These are phyloP conservation scores for Netelia virgata DNA, from an alignment of 2,888 invertebrate species.

Conservation along the genomic window DNA sequence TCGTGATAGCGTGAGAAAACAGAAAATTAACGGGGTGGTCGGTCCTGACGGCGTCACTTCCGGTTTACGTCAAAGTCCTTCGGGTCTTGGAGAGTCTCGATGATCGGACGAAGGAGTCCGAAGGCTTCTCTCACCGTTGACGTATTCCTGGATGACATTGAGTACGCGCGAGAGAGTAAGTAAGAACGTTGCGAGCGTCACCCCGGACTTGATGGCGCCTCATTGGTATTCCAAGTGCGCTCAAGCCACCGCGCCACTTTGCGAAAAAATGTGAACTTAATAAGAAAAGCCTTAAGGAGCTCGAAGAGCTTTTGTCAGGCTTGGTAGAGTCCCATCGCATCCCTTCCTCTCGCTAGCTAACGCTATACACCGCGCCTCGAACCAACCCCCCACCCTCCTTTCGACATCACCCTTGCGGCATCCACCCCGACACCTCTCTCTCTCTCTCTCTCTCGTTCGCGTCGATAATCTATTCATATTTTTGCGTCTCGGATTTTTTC, in stretches of 20 bases:
- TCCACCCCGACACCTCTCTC: slow-evolving; percentile 42
- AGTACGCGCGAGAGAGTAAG: slow-evolving; percentile 32
- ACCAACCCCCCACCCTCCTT: slow-evolving; percentile 9
- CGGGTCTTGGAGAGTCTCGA: slow-evolving; percentile 53
- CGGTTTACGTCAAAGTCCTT: slow-evolving; percentile 60
- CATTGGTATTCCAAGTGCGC: slow-evolving; percentile 83
- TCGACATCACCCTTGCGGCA: slow-evolving; percentile 46
- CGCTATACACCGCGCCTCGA: slow-evolving; percentile 8
- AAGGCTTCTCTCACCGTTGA: slow-evolving; percentile 65
- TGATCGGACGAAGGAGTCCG: slow-evolving; percentile 62
- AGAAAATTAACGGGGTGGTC: background rate
- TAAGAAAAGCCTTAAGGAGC: slow-evolving; percentile 83
- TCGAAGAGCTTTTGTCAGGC: slow-evolving; percentile 80
- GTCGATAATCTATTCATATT: slow-evolving; percentile 79
- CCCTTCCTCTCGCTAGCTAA: slow-evolving; percentile 49
- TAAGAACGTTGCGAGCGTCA: slow-evolving; percentile 72
- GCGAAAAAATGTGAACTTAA: slow-evolving; percentile 84
- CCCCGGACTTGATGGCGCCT: slow-evolving; percentile 73
- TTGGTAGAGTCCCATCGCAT: slow-evolving; percentile 65
- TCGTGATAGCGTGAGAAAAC: background rate
- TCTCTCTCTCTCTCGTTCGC: slow-evolving; percentile 34
- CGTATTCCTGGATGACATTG: slow-evolving; percentile 45
- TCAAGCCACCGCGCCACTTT: slow-evolving; percentile 80
- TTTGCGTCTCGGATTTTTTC: slow-evolving; percentile 70
- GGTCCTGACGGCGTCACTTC: slow-evolving; percentile 25